phyloP scores from a whole-genome alignment of 2,888 invertebrate species.

The Mayetiola destructor region DNA sequence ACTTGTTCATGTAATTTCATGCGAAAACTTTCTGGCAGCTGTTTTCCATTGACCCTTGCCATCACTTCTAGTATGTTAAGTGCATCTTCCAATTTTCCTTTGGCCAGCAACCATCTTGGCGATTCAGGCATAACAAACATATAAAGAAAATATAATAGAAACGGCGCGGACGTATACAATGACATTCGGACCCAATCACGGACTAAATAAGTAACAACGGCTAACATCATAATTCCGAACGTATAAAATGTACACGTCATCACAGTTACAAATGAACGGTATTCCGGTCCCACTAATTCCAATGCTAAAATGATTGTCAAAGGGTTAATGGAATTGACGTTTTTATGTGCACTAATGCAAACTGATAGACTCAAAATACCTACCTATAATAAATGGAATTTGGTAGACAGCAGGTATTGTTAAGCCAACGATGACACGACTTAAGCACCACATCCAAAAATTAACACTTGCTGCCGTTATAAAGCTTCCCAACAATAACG shows the following conservation, averaged over 20 bases:
- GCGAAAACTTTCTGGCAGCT: conserved; percentile 57
- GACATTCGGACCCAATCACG: conserved; percentile 72
- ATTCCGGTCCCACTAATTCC: conserved; percentile 81
- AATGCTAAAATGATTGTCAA: conserved; percentile 48
- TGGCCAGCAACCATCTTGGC: conserved; percentile 78
- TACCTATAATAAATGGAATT: conserved; percentile 89
- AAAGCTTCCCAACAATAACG: conserved; percentile 65
- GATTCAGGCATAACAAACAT: conserved; percentile 83
- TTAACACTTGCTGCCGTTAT: conserved; percentile 62
- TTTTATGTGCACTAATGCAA: not conserved
- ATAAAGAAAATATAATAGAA: conserved; percentile 67
- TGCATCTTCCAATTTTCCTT: conserved; percentile 68
- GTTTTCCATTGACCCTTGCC: conserved; percentile 62
- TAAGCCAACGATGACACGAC: conserved; percentile 70
- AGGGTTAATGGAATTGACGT: conserved; percentile 14
- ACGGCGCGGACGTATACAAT: conserved; percentile 70
- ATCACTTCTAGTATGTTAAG: conserved; percentile 60
- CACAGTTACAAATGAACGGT: conserved; percentile 81
- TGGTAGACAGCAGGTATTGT: conserved; percentile 87
- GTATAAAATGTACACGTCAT: conserved; percentile 87
- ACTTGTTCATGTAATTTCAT: conserved; percentile 58
- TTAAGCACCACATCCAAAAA: conserved; percentile 72
- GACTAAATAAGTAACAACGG: conserved; percentile 70
- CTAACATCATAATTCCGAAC: conserved; percentile 65
- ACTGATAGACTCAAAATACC: conserved; percentile 26